Evolutionary conservation across 1,140 invertebrate species (phyloP).

Genomic region (Pinna nobilis): DNA sequence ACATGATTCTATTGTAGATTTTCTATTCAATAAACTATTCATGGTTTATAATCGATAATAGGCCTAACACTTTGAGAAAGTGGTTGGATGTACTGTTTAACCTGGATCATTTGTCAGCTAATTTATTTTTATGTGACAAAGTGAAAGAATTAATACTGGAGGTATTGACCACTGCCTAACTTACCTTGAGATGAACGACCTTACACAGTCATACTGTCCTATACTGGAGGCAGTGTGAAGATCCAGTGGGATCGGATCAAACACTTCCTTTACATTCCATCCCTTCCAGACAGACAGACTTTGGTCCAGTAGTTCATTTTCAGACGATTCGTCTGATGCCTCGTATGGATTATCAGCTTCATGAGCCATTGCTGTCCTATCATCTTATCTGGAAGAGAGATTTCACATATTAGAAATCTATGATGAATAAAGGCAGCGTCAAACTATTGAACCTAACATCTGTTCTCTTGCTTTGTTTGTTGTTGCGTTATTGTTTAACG

Average conservation of each 20-base stretch:
- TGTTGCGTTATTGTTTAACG: no score
- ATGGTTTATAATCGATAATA: no score
- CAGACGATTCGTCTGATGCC: constrained; percentile 72
- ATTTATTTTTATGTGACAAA: background rate
- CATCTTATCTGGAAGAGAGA: no score
- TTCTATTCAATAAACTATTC: no score
- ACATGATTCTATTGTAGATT: no score
- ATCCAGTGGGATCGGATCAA: constrained; percentile 70
- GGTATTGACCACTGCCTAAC: background rate
- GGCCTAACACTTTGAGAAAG: no score
- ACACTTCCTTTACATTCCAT: constrained; percentile 64
- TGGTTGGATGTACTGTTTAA: no score
- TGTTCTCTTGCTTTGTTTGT: no score
- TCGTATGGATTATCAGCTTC: constrained; percentile 51
- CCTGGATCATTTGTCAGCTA: background rate
- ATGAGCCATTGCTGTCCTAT: constrained; percentile 29
- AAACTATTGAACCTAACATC: no score
- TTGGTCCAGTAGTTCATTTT: constrained; percentile 69
- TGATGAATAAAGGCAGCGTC: no score
- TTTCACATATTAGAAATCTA: no score
- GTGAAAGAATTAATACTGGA: no score
- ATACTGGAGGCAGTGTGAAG: constrained; percentile 75
- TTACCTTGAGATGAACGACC: constrained; percentile 68
- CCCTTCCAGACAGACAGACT: constrained; percentile 73
- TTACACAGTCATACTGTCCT: constrained; percentile 73